Percentiles rank a stretch among this genome's conserved stretches.
phyloP scores from a whole-genome alignment of 2,797 vertebrate species.

The Tokudaia muenninki region DNA sequence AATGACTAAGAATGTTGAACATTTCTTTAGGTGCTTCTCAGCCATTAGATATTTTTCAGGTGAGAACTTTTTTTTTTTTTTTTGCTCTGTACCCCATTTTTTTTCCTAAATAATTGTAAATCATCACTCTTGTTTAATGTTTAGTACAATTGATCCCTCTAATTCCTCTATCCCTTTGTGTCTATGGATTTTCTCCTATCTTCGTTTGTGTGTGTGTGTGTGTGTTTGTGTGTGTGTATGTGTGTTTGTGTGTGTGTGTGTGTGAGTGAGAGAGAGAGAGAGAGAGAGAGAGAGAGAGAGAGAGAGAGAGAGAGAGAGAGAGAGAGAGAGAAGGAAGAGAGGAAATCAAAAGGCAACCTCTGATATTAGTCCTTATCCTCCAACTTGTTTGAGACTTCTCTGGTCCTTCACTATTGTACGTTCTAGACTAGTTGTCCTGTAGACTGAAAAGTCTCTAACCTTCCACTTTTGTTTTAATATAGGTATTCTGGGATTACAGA shows the following conservation, averaged over 20 bases:
- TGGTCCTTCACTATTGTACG: background rate
- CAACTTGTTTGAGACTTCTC: background rate
- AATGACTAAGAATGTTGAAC: too few species aligned
- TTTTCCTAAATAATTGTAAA: background rate
- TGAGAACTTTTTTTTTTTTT: too few species aligned
- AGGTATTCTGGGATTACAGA: background rate
- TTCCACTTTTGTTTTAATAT: background rate
- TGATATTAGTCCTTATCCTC: background rate
- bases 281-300: too few species aligned
- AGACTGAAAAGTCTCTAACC: background rate
- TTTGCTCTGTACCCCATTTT: too few species aligned
- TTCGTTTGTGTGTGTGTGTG: background rate
- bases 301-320: too few species aligned
- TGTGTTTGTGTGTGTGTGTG: background rate
- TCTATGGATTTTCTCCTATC: background rate
- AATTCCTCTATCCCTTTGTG: background rate
- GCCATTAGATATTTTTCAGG: too few species aligned
- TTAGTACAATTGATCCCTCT: background rate
- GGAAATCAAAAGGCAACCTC: background rate
- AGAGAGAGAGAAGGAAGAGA: too few species aligned
- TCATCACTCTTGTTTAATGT: background rate
- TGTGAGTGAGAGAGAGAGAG: too few species aligned
- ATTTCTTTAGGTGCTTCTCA: too few species aligned
- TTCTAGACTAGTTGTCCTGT: background rate
- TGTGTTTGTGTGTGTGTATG: background rate